Conservation (phyloP, 1,140 invertebrate genomes). For the Phenacoccus solenopsis region DNA sequence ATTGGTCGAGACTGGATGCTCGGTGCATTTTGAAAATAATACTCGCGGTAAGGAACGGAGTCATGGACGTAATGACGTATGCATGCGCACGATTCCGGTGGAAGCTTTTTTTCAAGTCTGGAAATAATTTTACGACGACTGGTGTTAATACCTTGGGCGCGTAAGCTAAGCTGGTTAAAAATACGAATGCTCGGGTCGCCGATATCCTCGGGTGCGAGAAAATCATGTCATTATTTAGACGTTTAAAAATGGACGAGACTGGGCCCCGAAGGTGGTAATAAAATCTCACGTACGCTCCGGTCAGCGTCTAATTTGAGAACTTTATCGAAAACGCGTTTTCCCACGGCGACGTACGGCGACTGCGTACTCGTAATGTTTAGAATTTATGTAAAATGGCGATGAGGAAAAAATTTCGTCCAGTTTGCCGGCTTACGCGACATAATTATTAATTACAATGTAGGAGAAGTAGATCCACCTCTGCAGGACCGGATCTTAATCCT, state of each 20-base stretch:
- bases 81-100: background rate
- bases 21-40: too few species aligned
- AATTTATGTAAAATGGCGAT: too few species aligned
- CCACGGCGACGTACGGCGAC: too few species aligned
- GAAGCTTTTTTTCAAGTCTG: background rate
- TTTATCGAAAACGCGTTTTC: background rate
- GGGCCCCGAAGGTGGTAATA: background rate
- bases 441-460: slow-evolving; percentile 14
- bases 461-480: slow-evolving; percentile 8
- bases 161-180: too few species aligned
- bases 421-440: background rate
- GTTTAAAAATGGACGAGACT: background rate
- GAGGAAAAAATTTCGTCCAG: background rate
- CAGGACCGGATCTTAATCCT: slow-evolving; percentile 12
- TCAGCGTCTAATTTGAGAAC: too few species aligned
- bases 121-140: background rate
- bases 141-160: too few species aligned
- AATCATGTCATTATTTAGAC: too few species aligned
- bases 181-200: too few species aligned
- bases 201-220: background rate
- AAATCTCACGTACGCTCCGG: background rate
- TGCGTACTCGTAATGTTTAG: too few species aligned
- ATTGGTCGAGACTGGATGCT: too few species aligned
- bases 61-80: too few species aligned
- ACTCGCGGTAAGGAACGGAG: too few species aligned